Base-by-base conservation (phyloP, 30 jellyfish, hydroid and myxozoan species). In the Nemopilema nomurai region DNA sequence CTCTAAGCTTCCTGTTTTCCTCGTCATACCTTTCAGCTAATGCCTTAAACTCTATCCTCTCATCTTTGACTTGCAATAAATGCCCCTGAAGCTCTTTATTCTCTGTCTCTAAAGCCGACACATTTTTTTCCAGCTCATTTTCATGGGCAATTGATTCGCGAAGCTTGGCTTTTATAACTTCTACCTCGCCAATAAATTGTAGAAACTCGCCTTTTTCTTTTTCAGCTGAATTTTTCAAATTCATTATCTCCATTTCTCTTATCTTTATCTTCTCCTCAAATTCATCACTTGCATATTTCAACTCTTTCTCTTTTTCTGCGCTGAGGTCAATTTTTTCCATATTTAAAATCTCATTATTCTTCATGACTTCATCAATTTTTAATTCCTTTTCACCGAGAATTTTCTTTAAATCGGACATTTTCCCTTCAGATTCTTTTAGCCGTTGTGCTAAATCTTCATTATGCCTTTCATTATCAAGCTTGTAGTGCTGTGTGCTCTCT, bases 181-280 rank as follows among this genome's bases (percentile, higher is more conserved):
- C 87, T 8, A 70, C 49, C 8, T 86, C 95, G 26, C 71, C 30
- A 8, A 69, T 76, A 7, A 82, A 69, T 20, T 69, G 77, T 62
- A 82, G 28, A 69, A 82, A 52, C 66, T 82, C 91, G 17, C 25
- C 52, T 69, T 70, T 71, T 27, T 74, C 84, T 62, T 71, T 53
- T 62, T 85, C 94, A n/a, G 71, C 52, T 28, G 76, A 24, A 21
- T 85, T 31, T 71, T 66, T 85, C 62, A 67, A 49, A 26, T 85
- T 57, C 78, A 76, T 25, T 33, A 75, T 27, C 41, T 75, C 94
- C 71, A 22, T 49, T 63, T 64, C 67, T 18, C 51, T 77, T 22
- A 16, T 25, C 57, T 64, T 22, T 62, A 80, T 16, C n/a, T 51
- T 66, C 74, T 28, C 62, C 23, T 80, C 89, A 66, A 63, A 80